Percentiles rank a stretch among this genome's conserved stretches.
Conservation (phyloP, 2,797 vertebrate species). For the Lithobates pipiens region DNA sequence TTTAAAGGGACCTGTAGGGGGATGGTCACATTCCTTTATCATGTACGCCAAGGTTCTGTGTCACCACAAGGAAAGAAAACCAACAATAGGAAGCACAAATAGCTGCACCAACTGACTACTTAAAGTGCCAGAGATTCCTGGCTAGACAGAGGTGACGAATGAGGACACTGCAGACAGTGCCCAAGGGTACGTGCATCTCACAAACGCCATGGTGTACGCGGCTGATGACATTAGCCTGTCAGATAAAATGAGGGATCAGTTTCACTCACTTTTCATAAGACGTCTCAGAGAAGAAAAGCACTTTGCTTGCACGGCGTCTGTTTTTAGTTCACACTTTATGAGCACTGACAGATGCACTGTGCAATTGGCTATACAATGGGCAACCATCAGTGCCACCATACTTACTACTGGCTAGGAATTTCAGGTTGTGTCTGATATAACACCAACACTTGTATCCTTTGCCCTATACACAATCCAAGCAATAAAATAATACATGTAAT, state of each 20-base stretch:
- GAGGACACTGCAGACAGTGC: not conserved
- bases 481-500: too few species aligned
- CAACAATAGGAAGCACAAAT: not conserved
- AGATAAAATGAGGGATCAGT: not conserved
- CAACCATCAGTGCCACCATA: too few species aligned
- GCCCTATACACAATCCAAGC: too few species aligned
- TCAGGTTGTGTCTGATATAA: too few species aligned
- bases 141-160: not conserved
- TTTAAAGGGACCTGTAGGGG: too few species aligned
- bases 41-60: not conserved
- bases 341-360: not conserved
- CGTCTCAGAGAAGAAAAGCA: not conserved
- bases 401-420: too few species aligned
- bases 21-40: too few species aligned
- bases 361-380: not conserved
- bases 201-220: not conserved
- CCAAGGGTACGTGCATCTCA: not conserved
- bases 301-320: not conserved
- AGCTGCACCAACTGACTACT: not conserved
- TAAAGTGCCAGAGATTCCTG: conserved; percentile 8
- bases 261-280: not conserved
- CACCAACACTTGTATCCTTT: too few species aligned
- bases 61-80: not conserved
- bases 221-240: not conserved
- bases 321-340: not conserved